Evolutionary conservation across 1,140 invertebrate species (phyloP), one percentile per base, ranked within the genome.

Genomic region (Microplitis demolitor): DNA sequence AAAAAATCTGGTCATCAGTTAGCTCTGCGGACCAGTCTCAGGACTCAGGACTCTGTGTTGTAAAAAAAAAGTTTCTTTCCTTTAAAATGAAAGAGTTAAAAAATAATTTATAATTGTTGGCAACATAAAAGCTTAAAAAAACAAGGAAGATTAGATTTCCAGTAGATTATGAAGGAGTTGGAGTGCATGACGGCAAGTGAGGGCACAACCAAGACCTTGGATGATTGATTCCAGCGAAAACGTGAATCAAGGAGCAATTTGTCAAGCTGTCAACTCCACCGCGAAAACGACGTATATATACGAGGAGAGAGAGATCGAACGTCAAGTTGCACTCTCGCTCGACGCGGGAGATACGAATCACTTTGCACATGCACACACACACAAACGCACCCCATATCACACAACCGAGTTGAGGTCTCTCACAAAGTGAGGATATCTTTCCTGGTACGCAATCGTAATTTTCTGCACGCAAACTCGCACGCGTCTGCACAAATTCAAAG

Each of bases 141-240:
- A 24, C 2, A 24, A 24, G 24, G 1, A 24, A 24, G 24, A 24
- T 24, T 24, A 24, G 24, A 24, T 24, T 24, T 24, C 24, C 24
- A 24, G 24, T 24, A 24, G 24, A 24, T 24, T 24, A 24, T 24
- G 0, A 24, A 24, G 24, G 24, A 24, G 24, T 45, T 45, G 39
- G 39, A 45, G 39, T 45, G 39, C 11, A 45, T 45, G 39, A 35
- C 16, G 24, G n/a, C 39, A 9, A 6, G 11, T 45, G 39, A 35
- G 35, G 24, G n/a, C 39, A 9, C 39, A 45, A 16, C 4, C 24
- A 5, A 60, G 35, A 78, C 78, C 71, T 66, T 54, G 69, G 77
- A 82, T 87, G 85, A 87, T 87, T 87, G 84, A 87, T 85, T 85
- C 80, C 81, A 82, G 82, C 78, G 84, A 86, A 85, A 85, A 83